A percentile compares a stretch with the other conserved stretches of the same genome.
Conservation (phyloP, 2,888 invertebrate species). For the Sipha maydis region DNA sequence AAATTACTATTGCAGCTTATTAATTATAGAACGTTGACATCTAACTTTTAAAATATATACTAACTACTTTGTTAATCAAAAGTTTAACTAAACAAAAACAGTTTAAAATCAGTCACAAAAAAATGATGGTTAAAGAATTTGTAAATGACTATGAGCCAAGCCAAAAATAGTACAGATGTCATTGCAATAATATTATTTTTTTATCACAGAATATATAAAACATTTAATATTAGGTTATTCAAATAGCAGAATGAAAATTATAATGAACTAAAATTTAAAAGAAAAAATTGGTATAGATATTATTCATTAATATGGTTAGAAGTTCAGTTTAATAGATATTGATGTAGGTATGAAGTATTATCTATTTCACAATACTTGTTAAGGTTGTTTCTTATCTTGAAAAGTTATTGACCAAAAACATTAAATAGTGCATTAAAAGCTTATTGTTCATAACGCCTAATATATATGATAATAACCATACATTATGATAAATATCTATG, state of each 20-base stretch:
- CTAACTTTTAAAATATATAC: not conserved
- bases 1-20: not conserved
- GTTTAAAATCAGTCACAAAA: constrained; percentile 11
- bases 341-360: not conserved
- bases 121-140: constrained; percentile 46
- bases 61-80: not conserved
- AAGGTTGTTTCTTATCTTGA: not conserved
- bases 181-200: constrained; percentile 19
- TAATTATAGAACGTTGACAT: not conserved
- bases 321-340: not conserved
- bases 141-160: constrained; percentile 45
- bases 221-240: not conserved
- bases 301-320: not conserved
- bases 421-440: not conserved
- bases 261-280: not conserved
- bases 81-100: not conserved
- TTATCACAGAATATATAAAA: constrained; percentile 17
- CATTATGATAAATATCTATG: not conserved
- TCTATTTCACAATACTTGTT: not conserved
- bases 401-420: not conserved
- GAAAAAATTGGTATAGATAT: not conserved
- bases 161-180: constrained; percentile 53
- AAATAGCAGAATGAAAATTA: not conserved
- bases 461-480: not conserved
- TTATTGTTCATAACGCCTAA: not conserved